Conservation (phyloP, 2,113 vertebrate species). For the Antigone vipio region DNA sequence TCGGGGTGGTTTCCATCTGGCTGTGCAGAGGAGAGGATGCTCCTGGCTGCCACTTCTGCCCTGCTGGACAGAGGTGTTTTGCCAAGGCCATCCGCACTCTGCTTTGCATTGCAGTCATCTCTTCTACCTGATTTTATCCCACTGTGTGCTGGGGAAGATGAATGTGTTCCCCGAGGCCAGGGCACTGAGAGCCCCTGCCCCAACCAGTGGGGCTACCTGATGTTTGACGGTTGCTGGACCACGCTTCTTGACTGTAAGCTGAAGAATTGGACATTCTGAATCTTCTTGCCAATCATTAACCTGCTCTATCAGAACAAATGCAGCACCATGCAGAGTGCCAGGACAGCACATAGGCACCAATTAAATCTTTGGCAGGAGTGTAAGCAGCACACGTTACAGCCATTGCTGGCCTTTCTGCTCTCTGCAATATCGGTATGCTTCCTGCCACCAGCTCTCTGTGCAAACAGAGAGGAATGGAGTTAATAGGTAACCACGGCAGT, state of each 20-base stretch:
- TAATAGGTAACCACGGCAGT: conserved; percentile 41
- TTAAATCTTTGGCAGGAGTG: neutral
- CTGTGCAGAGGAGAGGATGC: neutral
- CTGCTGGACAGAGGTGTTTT: neutral
- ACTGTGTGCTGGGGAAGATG: neutral
- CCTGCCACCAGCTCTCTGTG: neutral
- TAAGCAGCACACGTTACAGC: neutral
- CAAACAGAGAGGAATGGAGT: neutral
- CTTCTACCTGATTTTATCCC: neutral
- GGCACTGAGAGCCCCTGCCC: neutral
- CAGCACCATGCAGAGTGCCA: neutral
- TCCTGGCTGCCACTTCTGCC: neutral
- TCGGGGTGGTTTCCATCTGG: neutral
- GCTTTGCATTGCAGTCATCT: neutral
- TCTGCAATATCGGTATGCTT: neutral
- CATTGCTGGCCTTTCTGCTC: neutral
- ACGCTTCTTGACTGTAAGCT: neutral
- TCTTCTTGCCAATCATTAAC: neutral
- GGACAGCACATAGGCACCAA: neutral
- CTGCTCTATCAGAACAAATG: neutral
- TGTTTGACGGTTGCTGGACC: neutral
- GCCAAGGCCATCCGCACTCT: neutral
- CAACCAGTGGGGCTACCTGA: neutral
- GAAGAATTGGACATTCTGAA: neutral
- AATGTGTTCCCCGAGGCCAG: neutral